Evolutionary conservation across 2,797 vertebrate genomes (phyloP).

Genomic region (Parotocinclus haroldoi): DNA sequence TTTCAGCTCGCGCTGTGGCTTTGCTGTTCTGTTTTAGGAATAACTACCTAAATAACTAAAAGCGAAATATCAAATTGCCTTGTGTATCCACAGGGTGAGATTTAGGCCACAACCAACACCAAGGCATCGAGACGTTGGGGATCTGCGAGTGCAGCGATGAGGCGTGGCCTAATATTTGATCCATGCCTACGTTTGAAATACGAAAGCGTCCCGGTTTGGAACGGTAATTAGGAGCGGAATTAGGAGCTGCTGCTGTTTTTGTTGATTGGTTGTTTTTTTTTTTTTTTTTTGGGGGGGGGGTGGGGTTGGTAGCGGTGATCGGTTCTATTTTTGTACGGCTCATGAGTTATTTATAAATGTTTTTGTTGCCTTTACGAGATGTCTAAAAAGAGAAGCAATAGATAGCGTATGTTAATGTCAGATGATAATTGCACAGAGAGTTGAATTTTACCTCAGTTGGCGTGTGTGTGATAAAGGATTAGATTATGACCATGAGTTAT

Average conservation of each 20-base stretch:
- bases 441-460: constrained; percentile 39
- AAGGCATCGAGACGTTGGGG: no score
- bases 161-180: constrained; percentile 1
- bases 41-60: no score
- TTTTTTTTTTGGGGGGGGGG: no score
- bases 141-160: no score
- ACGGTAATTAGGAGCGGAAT: neutral
- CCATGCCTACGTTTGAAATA: constrained; percentile 2
- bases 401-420: no score
- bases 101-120: no score
- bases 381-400: constrained; percentile 39
- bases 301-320: constrained; percentile 3
- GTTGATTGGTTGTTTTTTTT: constrained; percentile 17
- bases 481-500: neutral
- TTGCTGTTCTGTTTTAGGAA: no score
- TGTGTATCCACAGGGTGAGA: no score
- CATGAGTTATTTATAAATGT: constrained; percentile 40
- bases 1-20: no score
- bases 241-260: constrained; percentile 9
- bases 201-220: neutral
- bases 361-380: constrained; percentile 49
- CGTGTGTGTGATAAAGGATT: neutral
- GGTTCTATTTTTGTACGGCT: constrained; percentile 32
- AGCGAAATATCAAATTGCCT: no score
- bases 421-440: constrained; percentile 35